Base-by-base conservation (phyloP, 1,140 invertebrate species). In the Eriosoma lanigerum region DNA sequence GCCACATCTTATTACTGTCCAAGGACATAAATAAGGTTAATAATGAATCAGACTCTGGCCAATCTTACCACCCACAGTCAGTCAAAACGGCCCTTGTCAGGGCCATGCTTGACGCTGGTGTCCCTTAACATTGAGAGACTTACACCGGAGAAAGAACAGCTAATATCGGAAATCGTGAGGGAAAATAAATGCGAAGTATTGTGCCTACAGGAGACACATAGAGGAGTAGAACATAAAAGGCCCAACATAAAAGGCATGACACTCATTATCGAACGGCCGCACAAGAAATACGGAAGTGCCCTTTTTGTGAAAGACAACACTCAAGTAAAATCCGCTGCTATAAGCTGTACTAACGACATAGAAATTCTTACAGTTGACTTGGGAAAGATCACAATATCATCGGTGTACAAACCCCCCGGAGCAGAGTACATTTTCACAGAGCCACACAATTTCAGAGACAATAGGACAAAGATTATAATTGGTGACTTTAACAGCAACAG, bases 121-220 rank as follows among this genome's bases (percentile, higher is more conserved):
- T 62, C 26, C 13, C 60, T 62, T 62, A 62, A 62, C 3, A 62
- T 62, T 12, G 26, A 62, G 13, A 26, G 26, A 38, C 26, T 32
- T 26, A 62, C 29, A 62, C 60, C 60, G 26, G 26, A 62, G 60
- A 62, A 62, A 32, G 60, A 62, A 62, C 29, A 62, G 26, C 26
- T 62, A 62, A 62, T 32, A 32, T 62, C 58, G 26, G 58, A 60
- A 60, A 62, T 62, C 13, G 60, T 17, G 60, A 62, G 26, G 17
- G 60, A 60, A 60, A 32, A 32, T 32, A 62, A 32, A 62, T 62
- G 24, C 15, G 13, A 62, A 62, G 60, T 62, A 8, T 24, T 62
- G 26, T 62, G 13, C 3, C 60, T 62, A 38, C 26, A 62, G 5
- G 6, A 38, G 32, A 38, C 32, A 8, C 32, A 8, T 38, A 38